Conservation (phyloP, 1,140 invertebrate genomes). For the Lepidurus couesii region DNA sequence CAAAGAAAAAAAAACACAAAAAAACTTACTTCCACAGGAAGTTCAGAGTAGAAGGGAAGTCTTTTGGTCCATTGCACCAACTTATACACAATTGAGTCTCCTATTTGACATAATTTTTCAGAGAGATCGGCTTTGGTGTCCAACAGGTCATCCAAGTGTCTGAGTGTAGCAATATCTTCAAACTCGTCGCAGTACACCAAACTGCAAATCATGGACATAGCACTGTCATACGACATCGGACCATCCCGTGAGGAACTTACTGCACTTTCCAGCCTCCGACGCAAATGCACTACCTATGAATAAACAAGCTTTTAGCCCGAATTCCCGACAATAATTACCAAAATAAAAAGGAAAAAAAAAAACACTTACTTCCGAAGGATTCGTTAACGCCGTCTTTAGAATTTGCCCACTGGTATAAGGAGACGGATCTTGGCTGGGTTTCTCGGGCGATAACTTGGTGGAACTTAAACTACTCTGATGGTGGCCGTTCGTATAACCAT, state of each 20-base stretch:
- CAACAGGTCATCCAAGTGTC: constrained; percentile 82
- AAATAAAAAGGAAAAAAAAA: not conserved
- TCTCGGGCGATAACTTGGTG: constrained; percentile 46
- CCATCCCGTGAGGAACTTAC: constrained; percentile 78
- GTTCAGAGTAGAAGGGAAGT: constrained; percentile 90
- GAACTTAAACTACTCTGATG: constrained; percentile 43
- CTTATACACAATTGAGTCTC: constrained; percentile 92
- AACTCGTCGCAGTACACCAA: constrained; percentile 91
- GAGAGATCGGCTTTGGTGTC: constrained; percentile 85
- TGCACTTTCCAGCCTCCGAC: constrained; percentile 75
- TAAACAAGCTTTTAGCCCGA: constrained; percentile 26
- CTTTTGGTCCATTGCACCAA: constrained; percentile 97
- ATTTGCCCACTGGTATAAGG: constrained; percentile 84
- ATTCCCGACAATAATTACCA: not conserved
- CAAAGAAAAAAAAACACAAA: not conserved
- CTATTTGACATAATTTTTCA: constrained; percentile 87
- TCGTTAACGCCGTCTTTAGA: constrained; percentile 85
- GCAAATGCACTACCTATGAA: constrained; percentile 68
- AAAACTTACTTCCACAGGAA: constrained; percentile 70
- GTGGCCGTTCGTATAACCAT: constrained; percentile 42
- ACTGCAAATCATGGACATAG: constrained; percentile 77
- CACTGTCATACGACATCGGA: constrained; percentile 70
- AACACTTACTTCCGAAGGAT: constrained; percentile 69
- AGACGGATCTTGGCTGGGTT: constrained; percentile 48
- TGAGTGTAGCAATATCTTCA: constrained; percentile 83